Evolutionary conservation across 2,113 vertebrate species (phyloP), one percentile per base, ranked within the genome.

Genomic region (Myanophis thanlyinensis): DNA sequence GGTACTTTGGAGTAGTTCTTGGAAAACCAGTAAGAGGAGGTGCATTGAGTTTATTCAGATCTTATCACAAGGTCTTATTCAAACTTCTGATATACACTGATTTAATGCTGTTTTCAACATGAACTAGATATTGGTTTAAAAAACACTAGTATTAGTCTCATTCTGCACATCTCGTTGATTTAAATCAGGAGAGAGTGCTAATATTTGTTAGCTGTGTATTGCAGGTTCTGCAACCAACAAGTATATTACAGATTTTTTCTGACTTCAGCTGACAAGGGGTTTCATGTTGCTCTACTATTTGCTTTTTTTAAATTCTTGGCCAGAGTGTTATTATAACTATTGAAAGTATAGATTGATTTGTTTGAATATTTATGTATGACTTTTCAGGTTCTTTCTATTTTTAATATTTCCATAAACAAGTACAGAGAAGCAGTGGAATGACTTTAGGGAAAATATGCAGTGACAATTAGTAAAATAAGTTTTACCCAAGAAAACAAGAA

Each of bases 1-100:
- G 48, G 7, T 48, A 48, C 7, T 48, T 48, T 48, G 48, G 48
- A 48, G 48, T 97, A 94, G 95, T 95, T 97, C 97, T 96, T 95
- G 95, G 95, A 93, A 91, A 95, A 96, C 93, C 95, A 93, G 92
- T n/a, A n/a, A n/a, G n/a, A n/a, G 90, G 93, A 94, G 93, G 94
- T 93, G 95, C 92, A 96, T 92, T 96, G 91, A 93, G 54, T 85
- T 93, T 89, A 92, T 89, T 89, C 96, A 93, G 54, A 40, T 93
- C 62, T 2, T 35, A 5, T 73, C n/a, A 73, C 13, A 40, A 73
- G 5, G 5, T 73, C n/a, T 73, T 73, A 73, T 40, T 40, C n/a
- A 73, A 35, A 35, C 15, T 40, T 20, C n/a, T 73, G 35, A 35
- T 73, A 73, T 73, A 73, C n/a, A 73, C 4, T 18, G 12, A 73